These are phyloP conservation scores for Cremastobaeus sp. DNA, from an alignment of 2,888 invertebrate genomes.

Conservation along the genomic window DNA sequence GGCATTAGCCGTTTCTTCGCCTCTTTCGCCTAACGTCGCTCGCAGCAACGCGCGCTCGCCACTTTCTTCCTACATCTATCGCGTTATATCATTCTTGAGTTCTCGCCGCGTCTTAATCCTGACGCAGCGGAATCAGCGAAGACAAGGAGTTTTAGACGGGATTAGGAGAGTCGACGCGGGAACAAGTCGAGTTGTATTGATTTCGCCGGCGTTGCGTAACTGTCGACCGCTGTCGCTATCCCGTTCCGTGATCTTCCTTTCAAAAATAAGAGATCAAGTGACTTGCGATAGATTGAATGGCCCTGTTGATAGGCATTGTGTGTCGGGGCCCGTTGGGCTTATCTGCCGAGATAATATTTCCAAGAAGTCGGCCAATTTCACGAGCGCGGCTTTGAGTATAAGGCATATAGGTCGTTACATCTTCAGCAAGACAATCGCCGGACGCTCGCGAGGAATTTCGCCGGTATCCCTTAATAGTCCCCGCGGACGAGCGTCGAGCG, in stretches of 20 bases:
- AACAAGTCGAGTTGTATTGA: conserved; percentile 20
- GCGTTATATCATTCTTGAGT: conserved; percentile 42
- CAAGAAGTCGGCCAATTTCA: no score
- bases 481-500: no score
- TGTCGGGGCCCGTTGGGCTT: no score
- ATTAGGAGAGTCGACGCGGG: conserved; percentile 10
- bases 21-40: conserved; percentile 73
- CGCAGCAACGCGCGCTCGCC: no score
- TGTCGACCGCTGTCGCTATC: conserved; percentile 50
- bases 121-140: conserved; percentile 5
- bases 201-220: conserved; percentile 39
- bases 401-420: no score
- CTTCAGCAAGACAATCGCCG: no score
- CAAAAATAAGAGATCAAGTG: conserved; percentile 28
- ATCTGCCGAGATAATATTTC: conserved; percentile 2
- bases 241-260: conserved; percentile 45
- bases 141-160: conserved; percentile 7
- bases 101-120: conserved; percentile 16
- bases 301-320: conserved; percentile 16
- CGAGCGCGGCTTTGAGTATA: no score
- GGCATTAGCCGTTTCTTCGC: conserved; percentile 72
- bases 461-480: no score
- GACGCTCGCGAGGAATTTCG: no score
- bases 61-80: conserved; percentile 70
- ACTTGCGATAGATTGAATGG: conserved; percentile 25